These are phyloP conservation scores for Ditylenchus weischeri DNA, from an alignment of 2,888 invertebrate genomes.

Conservation along the genomic window DNA sequence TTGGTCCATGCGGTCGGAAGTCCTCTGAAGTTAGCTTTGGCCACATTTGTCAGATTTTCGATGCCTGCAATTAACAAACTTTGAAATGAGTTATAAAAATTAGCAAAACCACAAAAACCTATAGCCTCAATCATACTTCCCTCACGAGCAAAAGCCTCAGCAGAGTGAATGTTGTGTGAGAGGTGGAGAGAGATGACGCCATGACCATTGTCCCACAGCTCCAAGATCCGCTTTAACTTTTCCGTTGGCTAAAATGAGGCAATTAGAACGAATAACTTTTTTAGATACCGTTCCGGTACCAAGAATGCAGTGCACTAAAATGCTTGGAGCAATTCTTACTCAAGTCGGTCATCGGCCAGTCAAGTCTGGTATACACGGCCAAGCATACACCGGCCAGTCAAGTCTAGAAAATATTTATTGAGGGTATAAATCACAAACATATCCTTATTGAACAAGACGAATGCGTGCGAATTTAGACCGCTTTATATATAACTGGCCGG, in stretches of 20 bases:
- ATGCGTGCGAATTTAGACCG: no score
- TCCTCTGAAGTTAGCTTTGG: slow-evolving; percentile 46
- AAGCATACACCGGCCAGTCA: no score
- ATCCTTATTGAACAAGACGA: no score
- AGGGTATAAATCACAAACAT: no score
- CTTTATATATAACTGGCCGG: no score
- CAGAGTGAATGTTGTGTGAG: slow-evolving; percentile 83
- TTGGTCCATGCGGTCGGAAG: slow-evolving; percentile 37
- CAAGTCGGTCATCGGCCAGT: no score
- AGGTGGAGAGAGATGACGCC: slow-evolving; percentile 87
- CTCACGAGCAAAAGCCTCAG: slow-evolving; percentile 88
- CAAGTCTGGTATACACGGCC: no score
- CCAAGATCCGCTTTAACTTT: slow-evolving; percentile 77
- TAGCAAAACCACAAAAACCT: slow-evolving; percentile 58
- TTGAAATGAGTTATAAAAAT: slow-evolving; percentile 1
- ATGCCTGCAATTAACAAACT: slow-evolving; percentile 24
- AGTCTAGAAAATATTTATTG: background rate
- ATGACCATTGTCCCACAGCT: slow-evolving; percentile 78
- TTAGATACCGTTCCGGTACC: no score
- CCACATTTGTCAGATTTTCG: slow-evolving; percentile 48
- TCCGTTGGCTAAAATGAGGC: slow-evolving; percentile 46
- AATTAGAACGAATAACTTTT: slow-evolving; percentile 1
- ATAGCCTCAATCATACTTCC: slow-evolving; percentile 86
- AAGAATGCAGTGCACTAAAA: no score
- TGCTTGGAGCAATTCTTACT: no score